These are phyloP conservation scores for Electrophaes corylata DNA, from an alignment of 2,888 invertebrate genomes.

Conservation along the genomic window DNA sequence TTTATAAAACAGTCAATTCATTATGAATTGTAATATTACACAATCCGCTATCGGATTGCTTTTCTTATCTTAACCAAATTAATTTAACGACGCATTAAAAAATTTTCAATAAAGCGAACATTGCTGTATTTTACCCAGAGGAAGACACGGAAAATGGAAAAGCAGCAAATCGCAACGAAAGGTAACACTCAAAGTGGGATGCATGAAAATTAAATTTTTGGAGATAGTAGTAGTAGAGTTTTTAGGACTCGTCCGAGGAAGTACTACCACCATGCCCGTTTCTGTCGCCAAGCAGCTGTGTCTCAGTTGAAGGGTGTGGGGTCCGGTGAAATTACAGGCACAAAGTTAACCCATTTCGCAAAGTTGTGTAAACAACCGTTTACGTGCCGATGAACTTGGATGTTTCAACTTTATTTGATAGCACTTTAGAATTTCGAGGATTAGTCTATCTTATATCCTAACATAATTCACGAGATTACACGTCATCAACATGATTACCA, in stretches of 20 bases:
- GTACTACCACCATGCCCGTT: too few species aligned
- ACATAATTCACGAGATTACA: background rate
- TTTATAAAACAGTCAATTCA: background rate
- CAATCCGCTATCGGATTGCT: slow-evolving; percentile 1
- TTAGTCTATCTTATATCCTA: background rate
- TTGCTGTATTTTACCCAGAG: background rate
- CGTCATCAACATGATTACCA: background rate
- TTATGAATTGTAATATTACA: background rate
- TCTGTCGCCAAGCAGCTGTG: too few species aligned
- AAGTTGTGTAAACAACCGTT: too few species aligned
- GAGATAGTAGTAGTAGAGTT: too few species aligned
- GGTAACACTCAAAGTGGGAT: too few species aligned
- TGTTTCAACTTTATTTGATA: background rate
- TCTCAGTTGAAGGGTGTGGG: too few species aligned
- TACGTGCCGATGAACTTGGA: background rate
- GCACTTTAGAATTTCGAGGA: background rate
- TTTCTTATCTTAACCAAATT: slow-evolving; percentile 5
- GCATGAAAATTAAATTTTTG: too few species aligned
- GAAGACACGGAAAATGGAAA: too few species aligned
- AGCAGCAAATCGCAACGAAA: too few species aligned
- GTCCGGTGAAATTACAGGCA: too few species aligned
- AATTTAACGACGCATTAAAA: background rate
- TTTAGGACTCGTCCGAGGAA: too few species aligned
- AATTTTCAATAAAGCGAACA: background rate
- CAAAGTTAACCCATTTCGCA: too few species aligned